phyloP scores from a whole-genome alignment of 2,113 vertebrate species.

The Xenopus laevis region DNA sequence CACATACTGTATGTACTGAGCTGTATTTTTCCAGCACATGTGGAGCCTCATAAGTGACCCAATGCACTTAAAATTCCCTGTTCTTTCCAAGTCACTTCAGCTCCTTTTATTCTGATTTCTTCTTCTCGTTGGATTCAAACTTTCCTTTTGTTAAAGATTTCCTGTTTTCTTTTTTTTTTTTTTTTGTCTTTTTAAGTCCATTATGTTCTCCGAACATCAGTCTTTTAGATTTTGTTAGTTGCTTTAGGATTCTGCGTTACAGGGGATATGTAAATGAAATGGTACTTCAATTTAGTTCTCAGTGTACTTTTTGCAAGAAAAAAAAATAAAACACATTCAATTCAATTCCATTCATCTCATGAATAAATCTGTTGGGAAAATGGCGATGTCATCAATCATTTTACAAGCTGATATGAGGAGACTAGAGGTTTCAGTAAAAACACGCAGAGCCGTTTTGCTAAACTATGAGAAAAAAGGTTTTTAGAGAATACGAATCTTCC shows the following conservation, averaged over 20 bases:
- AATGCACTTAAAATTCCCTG: slow-evolving; percentile 30
- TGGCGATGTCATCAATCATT: slow-evolving; percentile 40
- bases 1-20: neutral
- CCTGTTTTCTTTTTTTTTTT: slow-evolving; percentile 5
- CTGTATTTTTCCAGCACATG: slow-evolving; percentile 7
- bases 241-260: slow-evolving; percentile 16
- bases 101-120: slow-evolving; percentile 8
- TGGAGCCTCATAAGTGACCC: slow-evolving; percentile 15
- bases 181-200: neutral
- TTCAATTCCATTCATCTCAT: slow-evolving; percentile 20
- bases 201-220: slow-evolving; percentile 6
- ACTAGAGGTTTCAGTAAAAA: slow-evolving; percentile 6
- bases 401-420: slow-evolving; percentile 39
- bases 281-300: slow-evolving; percentile 38
- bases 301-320: slow-evolving; percentile 18
- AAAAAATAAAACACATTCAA: slow-evolving; percentile 28
- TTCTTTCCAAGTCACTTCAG: slow-evolving; percentile 17
- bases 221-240: slow-evolving; percentile 13
- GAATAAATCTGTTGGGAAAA: slow-evolving; percentile 42
- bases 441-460: neutral
- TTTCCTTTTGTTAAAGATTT: slow-evolving; percentile 7
- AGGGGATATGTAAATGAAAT: slow-evolving; percentile 36
- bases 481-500: slow-evolving; percentile 20
- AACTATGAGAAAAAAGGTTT: slow-evolving; percentile 12
- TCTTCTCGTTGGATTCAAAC: slow-evolving; percentile 15